These are phyloP conservation scores for Aricia artaxerxes DNA, from an alignment of 2,888 invertebrate genomes.

Conservation along the genomic window DNA sequence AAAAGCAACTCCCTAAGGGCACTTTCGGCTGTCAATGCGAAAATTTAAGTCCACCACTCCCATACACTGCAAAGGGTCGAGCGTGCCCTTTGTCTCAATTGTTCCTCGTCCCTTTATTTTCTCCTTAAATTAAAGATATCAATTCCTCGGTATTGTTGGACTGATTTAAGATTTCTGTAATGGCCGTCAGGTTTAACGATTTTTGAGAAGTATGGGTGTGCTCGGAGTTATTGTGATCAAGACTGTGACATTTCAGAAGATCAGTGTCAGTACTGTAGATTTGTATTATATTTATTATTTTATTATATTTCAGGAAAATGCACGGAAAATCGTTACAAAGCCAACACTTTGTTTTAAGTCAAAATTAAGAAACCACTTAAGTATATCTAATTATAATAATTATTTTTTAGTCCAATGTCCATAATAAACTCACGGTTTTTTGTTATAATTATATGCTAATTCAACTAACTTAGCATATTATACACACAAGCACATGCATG, in stretches of 20 bases:
- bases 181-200: not conserved
- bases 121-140: constrained; percentile 41
- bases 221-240: not conserved
- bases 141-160: constrained; percentile 30
- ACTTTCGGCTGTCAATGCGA: constrained; percentile 80
- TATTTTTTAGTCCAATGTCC: not conserved
- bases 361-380: not conserved
- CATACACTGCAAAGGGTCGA: constrained; percentile 77
- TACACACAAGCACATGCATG: not conserved
- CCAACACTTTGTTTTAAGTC: not conserved
- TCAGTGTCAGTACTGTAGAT: too few species aligned
- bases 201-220: not conserved
- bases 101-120: constrained; percentile 58
- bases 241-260: not conserved
- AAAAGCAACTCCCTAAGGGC: constrained; percentile 78
- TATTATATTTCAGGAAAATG: too few species aligned
- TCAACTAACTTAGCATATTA: not conserved
- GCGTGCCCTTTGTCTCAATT: constrained; percentile 77
- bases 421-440: not conserved
- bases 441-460: not conserved
- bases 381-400: not conserved
- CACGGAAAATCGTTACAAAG: not conserved
- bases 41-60: constrained; percentile 79
- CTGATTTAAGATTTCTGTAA: not conserved
- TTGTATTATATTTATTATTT: too few species aligned